A percentile compares a stretch with the other conserved stretches of the same genome.
phyloP scores from a whole-genome alignment of 2,888 invertebrate genomes.

The Helicoverpa assulta region DNA sequence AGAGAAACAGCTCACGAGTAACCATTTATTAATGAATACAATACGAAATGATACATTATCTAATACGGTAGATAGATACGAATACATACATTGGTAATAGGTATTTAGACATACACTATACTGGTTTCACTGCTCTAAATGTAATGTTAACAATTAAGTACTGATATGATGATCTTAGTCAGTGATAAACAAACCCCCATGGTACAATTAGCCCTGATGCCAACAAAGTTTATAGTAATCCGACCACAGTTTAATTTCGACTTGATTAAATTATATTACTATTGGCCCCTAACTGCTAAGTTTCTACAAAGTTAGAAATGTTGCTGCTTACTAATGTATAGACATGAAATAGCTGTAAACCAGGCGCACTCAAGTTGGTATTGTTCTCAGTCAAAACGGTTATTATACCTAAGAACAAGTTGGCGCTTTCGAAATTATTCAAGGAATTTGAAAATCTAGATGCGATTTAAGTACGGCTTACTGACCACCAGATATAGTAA shows the following conservation, averaged over 20 bases:
- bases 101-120: no score
- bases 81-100: no score
- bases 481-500: no score
- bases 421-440: constrained; percentile 31
- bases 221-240: constrained; percentile 33
- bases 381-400: constrained; percentile 39
- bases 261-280: constrained; percentile 41
- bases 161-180: background rate
- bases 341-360: constrained; percentile 32
- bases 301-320: constrained; percentile 30
- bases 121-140: background rate
- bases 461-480: constrained; percentile 12
- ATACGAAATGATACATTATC: no score
- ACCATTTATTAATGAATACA: no score
- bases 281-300: constrained; percentile 12
- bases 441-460: constrained; percentile 35
- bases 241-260: constrained; percentile 41
- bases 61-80: no score
- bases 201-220: constrained; percentile 28
- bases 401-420: constrained; percentile 29
- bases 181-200: constrained; percentile 3
- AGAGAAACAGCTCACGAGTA: no score
- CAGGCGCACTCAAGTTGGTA: constrained; percentile 30
- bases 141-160: background rate
- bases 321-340: constrained; percentile 28